These are phyloP conservation scores for Mungos mungo DNA, from an alignment of 2,113 vertebrate species.

Conservation along the genomic window DNA sequence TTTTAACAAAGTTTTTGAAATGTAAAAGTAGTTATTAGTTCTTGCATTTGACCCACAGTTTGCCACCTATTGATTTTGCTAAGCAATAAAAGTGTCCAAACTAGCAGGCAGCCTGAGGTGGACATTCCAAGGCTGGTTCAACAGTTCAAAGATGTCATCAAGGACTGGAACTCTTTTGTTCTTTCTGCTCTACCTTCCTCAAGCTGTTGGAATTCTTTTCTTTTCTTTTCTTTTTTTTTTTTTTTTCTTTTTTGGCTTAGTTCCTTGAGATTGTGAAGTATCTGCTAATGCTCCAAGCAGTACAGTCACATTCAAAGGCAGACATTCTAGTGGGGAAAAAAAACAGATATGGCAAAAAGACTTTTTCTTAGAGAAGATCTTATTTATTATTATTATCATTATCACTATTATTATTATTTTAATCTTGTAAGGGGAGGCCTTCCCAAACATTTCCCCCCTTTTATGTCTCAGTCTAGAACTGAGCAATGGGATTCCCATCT, in stretches of 20 bases:
- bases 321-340: neutral
- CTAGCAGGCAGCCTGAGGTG: neutral
- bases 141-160: neutral
- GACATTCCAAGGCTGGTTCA: neutral
- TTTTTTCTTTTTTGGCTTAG: neutral
- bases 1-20: slow-evolving; percentile 3
- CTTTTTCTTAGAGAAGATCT: neutral
- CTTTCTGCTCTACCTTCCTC: neutral
- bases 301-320: neutral
- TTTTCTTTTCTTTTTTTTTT: neutral
- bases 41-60: neutral
- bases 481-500: neutral
- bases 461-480: neutral
- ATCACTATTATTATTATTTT: neutral
- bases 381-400: neutral
- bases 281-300: neutral
- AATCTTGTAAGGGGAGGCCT: neutral
- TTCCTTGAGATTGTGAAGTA: neutral
- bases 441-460: neutral
- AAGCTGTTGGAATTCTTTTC: neutral
- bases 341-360: neutral
- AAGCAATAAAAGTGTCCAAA: neutral
- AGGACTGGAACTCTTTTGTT: neutral
- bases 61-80: neutral
- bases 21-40: neutral